Percentiles rank a stretch among this genome's conserved stretches.
phyloP scores from a whole-genome alignment of 2,797 vertebrate species.

The Ciconia nigra region DNA sequence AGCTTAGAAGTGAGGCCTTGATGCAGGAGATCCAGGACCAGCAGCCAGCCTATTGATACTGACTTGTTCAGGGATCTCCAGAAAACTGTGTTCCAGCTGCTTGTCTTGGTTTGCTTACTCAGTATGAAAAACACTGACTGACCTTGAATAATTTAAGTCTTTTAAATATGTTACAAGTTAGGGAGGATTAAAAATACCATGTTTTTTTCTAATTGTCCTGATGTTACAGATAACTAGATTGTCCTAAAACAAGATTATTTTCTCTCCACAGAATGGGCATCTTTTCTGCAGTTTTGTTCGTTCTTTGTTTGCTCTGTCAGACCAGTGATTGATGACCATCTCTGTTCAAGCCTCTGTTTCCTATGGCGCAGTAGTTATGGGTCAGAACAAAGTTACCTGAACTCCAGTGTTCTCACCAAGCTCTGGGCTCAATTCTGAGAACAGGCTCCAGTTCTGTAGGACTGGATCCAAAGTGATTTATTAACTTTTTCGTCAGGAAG shows the following conservation, averaged over 20 bases:
- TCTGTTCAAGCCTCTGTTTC: background rate
- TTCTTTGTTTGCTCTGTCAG: background rate
- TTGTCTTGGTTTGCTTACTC: background rate
- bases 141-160: background rate
- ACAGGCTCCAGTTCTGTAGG: background rate
- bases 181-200: background rate
- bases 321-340: background rate
- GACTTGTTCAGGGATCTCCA: background rate
- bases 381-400: background rate
- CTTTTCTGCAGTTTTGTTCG: background rate
- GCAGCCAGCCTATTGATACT: background rate
- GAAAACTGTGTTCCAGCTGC: background rate
- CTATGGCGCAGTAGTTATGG: background rate
- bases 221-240: rapidly evolving
- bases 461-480: background rate
- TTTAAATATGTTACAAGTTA: rapidly evolving
- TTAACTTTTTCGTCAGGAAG: background rate
- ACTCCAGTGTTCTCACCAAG: background rate
- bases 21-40: background rate
- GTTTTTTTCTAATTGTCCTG: background rate
- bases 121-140: background rate
- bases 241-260: background rate
- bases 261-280: rapidly evolving
- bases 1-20: background rate
- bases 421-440: background rate